A percentile compares a stretch with the other conserved stretches of the same genome.
These are phyloP conservation scores for Pachliopta kotzebuea DNA, from an alignment of 2,888 invertebrate species.

Conservation along the genomic window DNA sequence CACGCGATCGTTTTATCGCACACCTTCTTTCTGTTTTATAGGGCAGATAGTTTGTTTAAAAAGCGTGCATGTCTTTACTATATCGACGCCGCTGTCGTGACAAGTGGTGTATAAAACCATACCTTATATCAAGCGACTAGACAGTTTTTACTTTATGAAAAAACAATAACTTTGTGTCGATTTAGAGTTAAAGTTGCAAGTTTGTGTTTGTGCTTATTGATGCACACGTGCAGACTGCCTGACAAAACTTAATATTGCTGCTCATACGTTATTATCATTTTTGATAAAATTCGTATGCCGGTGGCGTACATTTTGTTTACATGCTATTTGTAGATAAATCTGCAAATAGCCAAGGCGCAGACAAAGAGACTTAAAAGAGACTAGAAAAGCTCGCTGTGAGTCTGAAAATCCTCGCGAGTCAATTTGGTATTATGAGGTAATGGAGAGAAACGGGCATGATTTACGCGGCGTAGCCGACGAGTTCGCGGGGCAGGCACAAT, in stretches of 20 bases:
- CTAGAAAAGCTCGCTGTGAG: slow-evolving; percentile 39
- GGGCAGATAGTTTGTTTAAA: slow-evolving; percentile 74
- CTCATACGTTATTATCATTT: slow-evolving; percentile 17
- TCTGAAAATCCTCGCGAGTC: slow-evolving; percentile 67
- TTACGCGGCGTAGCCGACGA: slow-evolving; percentile 57
- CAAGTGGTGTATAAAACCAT: slow-evolving; percentile 68
- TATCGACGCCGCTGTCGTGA: slow-evolving; percentile 70
- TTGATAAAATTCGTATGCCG: slow-evolving; percentile 23
- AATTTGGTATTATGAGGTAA: slow-evolving; percentile 78
- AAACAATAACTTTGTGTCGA: background rate
- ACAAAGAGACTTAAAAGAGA: slow-evolving; percentile 35
- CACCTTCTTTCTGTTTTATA: slow-evolving; percentile 76
- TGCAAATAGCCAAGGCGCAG: slow-evolving; percentile 37
- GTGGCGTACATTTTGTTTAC: slow-evolving; percentile 19
- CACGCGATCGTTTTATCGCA: slow-evolving; percentile 78
- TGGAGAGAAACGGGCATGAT: slow-evolving; percentile 79
- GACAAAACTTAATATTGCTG: slow-evolving; percentile 27
- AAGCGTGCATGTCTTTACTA: slow-evolving; percentile 73
- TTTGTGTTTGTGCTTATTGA: no score
- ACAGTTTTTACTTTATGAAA: slow-evolving; percentile 16
- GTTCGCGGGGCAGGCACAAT: slow-evolving; percentile 70
- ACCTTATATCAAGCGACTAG: slow-evolving; percentile 38
- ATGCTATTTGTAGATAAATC: slow-evolving; percentile 29
- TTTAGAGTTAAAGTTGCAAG: no score
- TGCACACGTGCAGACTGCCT: slow-evolving; percentile 27